Evolutionary conservation across 2,797 vertebrate genomes (phyloP), one percentile per base, ranked within the genome.

Genomic region (Epinephelus malabaricus): DNA sequence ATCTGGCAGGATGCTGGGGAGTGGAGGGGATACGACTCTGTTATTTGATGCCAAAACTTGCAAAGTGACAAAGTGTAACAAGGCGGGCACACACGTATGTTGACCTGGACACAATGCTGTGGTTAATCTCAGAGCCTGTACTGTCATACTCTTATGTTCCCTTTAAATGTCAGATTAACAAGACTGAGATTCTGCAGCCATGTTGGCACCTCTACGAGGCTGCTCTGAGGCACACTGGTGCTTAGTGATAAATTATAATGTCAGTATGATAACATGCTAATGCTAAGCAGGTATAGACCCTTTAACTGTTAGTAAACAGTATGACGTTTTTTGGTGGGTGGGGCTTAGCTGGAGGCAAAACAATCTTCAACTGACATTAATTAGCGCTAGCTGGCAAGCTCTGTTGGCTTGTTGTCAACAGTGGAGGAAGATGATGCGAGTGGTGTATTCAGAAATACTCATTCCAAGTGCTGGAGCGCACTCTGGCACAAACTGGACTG

Each of bases 1-100:
- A 87, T 88, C 83, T 89, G 88, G 83, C 76, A 68, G 78, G 86
- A 70, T 69, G 11, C 69, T 51, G 73, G 83, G 77, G 69, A 66
- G 56, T 1, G 75, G 61, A 54, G 30, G 14, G 15, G 66, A 73
- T 69, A 60, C 23, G 70, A 47, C 45, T 47, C 45, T 60, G 55
- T 58, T 64, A 76, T 18, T 62, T 40, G 55, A 76, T 85, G 83
- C 88, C 87, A 83, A 68, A 82, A 71, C 74, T 82, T 84, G 46
- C 69, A 88, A 82, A 89, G 47, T 67, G 85, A 79, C 56, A 73
- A 49, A 25, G 49, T 69, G 80, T 59, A 60, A 77, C 69, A 75
- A 81, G 76, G 58, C 73, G 63, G 70, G 76, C 69, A 73, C 81
- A 51, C 12, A 43, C 11, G 12, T 69, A 73, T 58, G 47, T 43